These are phyloP conservation scores for Leucoma salicis DNA, from an alignment of 2,888 invertebrate species.

Conservation along the genomic window DNA sequence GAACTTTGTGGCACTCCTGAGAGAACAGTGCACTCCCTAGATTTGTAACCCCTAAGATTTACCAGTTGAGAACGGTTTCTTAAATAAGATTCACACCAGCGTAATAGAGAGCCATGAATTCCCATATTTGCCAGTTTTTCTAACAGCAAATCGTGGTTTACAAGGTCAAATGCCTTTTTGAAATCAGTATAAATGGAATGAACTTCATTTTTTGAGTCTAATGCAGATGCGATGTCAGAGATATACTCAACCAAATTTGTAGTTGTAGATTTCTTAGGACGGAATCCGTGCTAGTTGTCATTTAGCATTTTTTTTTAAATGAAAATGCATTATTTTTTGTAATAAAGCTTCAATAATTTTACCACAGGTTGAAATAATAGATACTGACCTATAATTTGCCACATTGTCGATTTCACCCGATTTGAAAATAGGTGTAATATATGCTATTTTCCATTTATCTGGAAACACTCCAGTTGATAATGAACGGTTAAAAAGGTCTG, in stretches of 20 bases:
- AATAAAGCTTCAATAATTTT: background rate
- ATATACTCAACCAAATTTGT: background rate
- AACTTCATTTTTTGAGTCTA: background rate
- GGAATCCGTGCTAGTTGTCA: background rate
- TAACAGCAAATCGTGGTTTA: background rate
- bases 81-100: background rate
- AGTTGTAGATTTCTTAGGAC: background rate
- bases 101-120: background rate
- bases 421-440: constrained; percentile 3
- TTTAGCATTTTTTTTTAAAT: background rate
- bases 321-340: background rate
- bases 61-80: background rate
- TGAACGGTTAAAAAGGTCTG: background rate
- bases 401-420: background rate
- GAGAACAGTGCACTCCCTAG: background rate
- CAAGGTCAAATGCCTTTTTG: background rate
- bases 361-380: background rate
- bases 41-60: background rate
- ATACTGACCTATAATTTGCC: constrained; percentile 8
- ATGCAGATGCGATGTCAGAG: background rate
- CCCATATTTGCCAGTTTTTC: background rate
- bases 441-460: constrained; percentile 1
- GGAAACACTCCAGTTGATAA: background rate
- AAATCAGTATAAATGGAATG: background rate
- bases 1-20: background rate